A percentile compares a stretch with the other conserved stretches of the same genome.
Conservation (phyloP, 2,797 vertebrate species). For the Acanthurus tractus region DNA sequence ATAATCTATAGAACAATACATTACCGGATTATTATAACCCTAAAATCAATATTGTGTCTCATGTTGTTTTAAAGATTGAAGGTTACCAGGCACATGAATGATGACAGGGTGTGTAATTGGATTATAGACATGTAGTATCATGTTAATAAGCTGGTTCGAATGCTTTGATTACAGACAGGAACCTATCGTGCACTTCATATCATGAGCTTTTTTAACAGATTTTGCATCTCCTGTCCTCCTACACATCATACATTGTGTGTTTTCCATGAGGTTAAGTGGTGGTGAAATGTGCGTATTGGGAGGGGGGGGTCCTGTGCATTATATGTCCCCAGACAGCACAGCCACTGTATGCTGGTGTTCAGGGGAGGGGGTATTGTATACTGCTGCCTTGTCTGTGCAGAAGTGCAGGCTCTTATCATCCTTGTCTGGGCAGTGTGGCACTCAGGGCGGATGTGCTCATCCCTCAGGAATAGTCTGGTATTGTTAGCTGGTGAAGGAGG, state of each 20-base stretch:
- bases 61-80: not conserved
- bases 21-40: not conserved
- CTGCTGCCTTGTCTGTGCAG: constrained; percentile 53
- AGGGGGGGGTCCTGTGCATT: constrained; percentile 2
- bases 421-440: constrained; percentile 72
- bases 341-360: constrained; percentile 55
- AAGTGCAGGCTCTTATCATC: constrained; percentile 71
- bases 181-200: not conserved
- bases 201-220: constrained; percentile 9
- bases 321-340: constrained; percentile 30
- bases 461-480: constrained; percentile 83
- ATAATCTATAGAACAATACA: not conserved
- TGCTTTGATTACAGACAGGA: not conserved
- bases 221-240: constrained; percentile 11
- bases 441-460: constrained; percentile 82
- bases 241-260: constrained; percentile 21
- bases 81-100: not conserved
- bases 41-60: not conserved
- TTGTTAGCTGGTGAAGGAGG: constrained; percentile 82
- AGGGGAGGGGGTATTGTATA: constrained; percentile 41
- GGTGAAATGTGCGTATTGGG: constrained; percentile 8
- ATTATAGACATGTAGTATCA: not conserved
- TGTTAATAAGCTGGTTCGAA: not conserved
- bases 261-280: constrained; percentile 25
- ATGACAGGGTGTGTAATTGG: not conserved